phyloP scores from a whole-genome alignment of 1,140 invertebrate species.

The Pseudomyrmex sp. region DNA sequence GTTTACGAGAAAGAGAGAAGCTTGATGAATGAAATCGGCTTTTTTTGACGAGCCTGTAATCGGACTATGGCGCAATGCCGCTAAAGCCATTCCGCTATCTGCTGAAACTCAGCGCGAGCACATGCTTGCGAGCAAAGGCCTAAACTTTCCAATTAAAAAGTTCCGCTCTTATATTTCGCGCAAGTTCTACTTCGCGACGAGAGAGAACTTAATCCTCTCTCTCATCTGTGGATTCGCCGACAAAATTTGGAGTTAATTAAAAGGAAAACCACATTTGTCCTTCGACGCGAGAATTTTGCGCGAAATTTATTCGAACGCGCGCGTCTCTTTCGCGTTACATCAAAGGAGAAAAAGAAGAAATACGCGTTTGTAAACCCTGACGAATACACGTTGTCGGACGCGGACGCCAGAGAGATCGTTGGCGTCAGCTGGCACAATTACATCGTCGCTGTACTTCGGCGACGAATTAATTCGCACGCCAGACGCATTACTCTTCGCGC shows the following conservation, averaged over 20 bases:
- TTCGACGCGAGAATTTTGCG: no score
- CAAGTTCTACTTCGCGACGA: no score
- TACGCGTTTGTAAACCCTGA: neutral
- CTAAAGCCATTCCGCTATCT: no score
- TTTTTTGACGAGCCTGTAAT: slow-evolving; percentile 12
- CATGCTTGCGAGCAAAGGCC: neutral
- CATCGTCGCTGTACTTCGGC: neutral
- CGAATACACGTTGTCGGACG: neutral
- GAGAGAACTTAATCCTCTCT: neutral
- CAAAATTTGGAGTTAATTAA: neutral
- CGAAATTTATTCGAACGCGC: no score
- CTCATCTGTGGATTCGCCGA: neutral
- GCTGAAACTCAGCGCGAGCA: neutral
- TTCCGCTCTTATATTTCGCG: slow-evolving; percentile 2
- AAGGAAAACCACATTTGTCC: no score
- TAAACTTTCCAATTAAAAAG: slow-evolving; percentile 15
- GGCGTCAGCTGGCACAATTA: slow-evolving; percentile 59
- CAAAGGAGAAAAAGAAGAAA: neutral
- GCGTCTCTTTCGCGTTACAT: neutral
- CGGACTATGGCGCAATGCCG: neutral
- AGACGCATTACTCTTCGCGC: slow-evolving; percentile 56
- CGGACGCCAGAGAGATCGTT: slow-evolving; percentile 4
- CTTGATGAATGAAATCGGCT: slow-evolving; percentile 18
- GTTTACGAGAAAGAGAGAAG: neutral
- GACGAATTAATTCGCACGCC: slow-evolving; percentile 66